A percentile compares a stretch with the other conserved stretches of the same genome.
phyloP scores from a whole-genome alignment of 2,797 vertebrate species.

The Lophotriccus pileatus region DNA sequence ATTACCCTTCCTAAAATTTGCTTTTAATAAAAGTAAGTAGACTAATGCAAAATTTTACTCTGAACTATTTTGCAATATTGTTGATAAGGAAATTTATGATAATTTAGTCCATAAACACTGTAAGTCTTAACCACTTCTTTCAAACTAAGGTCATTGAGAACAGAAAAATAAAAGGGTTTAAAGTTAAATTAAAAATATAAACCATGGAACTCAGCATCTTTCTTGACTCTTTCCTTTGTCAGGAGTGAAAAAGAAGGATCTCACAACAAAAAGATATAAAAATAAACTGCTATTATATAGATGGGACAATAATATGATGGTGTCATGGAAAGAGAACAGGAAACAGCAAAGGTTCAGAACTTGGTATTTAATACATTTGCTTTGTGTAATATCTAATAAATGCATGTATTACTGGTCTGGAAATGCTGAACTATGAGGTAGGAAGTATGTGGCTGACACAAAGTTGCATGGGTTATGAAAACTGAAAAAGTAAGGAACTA shows the following conservation, averaged over 20 bases:
- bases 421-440: neutral
- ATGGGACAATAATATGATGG: neutral
- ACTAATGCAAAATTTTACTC: neutral
- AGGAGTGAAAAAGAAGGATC: neutral
- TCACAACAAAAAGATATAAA: neutral
- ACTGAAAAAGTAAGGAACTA: neutral
- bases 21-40: slow-evolving; percentile 37
- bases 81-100: slow-evolving; percentile 15
- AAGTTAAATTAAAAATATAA: neutral
- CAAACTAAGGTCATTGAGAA: neutral
- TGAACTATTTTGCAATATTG: neutral
- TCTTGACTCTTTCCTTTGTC: neutral
- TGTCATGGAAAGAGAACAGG: neutral
- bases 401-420: neutral
- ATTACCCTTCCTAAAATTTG: slow-evolving; percentile 10
- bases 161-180: neutral
- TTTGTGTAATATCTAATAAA: neutral
- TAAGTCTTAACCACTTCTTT: neutral
- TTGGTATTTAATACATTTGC: neutral
- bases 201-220: neutral
- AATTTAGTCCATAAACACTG: neutral
- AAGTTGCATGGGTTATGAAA: neutral
- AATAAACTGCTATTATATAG: neutral
- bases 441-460: neutral
- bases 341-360: neutral